Conservation (phyloP, 2,113 vertebrate genomes). For the Uria lomvia region DNA sequence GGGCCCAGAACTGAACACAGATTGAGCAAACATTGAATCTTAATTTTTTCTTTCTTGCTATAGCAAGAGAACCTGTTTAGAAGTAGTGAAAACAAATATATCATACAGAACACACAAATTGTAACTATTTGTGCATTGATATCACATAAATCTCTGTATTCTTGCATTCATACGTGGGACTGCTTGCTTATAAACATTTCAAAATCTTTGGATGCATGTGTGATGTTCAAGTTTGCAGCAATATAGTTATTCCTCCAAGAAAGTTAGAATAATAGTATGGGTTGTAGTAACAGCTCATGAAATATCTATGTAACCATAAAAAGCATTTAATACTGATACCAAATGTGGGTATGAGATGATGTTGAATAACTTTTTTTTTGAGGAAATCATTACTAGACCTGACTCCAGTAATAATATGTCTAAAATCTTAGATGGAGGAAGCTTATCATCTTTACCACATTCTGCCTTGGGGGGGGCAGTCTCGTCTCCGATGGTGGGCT, state of each 20-base stretch:
- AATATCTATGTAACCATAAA: neutral
- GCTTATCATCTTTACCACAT: slow-evolving; percentile 72
- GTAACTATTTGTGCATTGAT: neutral
- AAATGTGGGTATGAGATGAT: neutral
- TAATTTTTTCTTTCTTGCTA: neutral
- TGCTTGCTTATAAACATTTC: neutral
- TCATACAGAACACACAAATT: neutral
- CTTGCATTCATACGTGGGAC: neutral
- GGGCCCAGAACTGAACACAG: too few relatives aligned
- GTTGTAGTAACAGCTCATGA: neutral
- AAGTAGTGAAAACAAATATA: neutral
- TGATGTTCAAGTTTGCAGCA: neutral
- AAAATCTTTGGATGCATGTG: neutral
- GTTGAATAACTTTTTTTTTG: neutral
- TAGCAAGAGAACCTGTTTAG: neutral
- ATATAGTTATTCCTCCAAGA: neutral
- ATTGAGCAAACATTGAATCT: neutral
- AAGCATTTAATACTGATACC: neutral
- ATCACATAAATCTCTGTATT: neutral
- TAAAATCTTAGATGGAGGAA: slow-evolving; percentile 70
- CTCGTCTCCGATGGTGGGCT: slow-evolving; percentile 67
- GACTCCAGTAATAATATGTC: neutral
- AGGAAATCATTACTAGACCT: neutral
- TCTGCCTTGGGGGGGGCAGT: slow-evolving; percentile 63
- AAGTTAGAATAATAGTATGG: neutral